Evolutionary conservation across 2,888 invertebrate genomes (phyloP).

Genomic region (Conistra vaccinii): DNA sequence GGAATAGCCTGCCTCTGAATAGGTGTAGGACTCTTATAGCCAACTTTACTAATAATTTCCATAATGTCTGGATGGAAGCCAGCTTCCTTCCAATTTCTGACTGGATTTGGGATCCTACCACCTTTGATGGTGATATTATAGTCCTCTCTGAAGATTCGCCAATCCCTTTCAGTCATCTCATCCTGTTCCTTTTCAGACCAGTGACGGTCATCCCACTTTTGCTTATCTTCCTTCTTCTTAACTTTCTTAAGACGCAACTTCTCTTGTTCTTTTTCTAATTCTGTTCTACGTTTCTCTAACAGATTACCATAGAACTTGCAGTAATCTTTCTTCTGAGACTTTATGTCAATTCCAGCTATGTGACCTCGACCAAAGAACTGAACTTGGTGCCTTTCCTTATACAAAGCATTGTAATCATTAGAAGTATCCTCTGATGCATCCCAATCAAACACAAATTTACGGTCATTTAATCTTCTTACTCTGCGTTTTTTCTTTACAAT

Average conservation of each 20-base stretch:
- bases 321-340: constrained; percentile 98
- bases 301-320: constrained; percentile 99
- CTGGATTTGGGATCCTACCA: constrained; percentile 98
- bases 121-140: constrained; percentile 99
- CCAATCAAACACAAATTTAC: constrained; percentile 99
- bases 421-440: constrained; percentile 99
- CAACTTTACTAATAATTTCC: constrained; percentile 98
- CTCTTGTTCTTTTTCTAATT: constrained; percentile 99
- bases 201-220: constrained; percentile 99
- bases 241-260: constrained; percentile 97
- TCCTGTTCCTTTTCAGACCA: constrained; percentile 98
- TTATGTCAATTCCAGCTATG: constrained; percentile 99
- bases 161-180: constrained; percentile 99
- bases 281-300: constrained; percentile 98
- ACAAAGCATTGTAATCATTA: constrained; percentile 98
- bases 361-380: constrained; percentile 99
- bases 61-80: constrained; percentile 96
- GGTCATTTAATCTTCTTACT: constrained; percentile 97
- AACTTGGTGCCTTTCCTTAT: constrained; percentile 98
- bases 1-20: constrained; percentile 99
- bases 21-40: constrained; percentile 99
- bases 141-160: constrained; percentile 99
- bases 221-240: constrained; percentile 98
- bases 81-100: constrained; percentile 98
- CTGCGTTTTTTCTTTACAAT: constrained; percentile 97